These are phyloP conservation scores for Zaprionus lineosus DNA, from an alignment of 2,888 invertebrate genomes.

Conservation along the genomic window DNA sequence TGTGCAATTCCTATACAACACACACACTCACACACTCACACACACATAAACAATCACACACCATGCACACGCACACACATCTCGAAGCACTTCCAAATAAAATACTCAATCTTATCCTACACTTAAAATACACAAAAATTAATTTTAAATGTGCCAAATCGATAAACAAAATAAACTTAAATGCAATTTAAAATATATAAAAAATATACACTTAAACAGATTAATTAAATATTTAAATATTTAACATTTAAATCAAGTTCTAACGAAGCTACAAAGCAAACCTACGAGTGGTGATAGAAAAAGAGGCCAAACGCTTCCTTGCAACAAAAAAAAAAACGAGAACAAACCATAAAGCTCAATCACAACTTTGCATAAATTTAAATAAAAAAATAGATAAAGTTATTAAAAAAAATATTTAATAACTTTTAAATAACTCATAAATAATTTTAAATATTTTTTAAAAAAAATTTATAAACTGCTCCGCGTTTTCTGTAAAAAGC, in stretches of 20 bases:
- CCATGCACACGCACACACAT: constrained; percentile 24
- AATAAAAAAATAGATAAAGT: constrained; percentile 8
- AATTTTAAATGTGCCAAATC: constrained; percentile 78
- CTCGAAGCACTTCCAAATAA: constrained; percentile 68
- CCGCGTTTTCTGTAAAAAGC: constrained; percentile 60
- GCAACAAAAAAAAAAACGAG: constrained; percentile 23
- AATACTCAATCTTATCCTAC: constrained; percentile 67
- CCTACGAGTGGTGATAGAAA: constrained; percentile 73
- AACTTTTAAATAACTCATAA: not conserved
- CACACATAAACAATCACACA: constrained; percentile 24
- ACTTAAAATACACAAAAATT: constrained; percentile 56
- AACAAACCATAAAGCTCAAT: constrained; percentile 39
- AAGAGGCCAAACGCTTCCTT: constrained; percentile 76
- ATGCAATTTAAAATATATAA: constrained; percentile 34
- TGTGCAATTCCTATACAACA: constrained; percentile 75
- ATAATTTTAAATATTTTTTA: constrained; percentile 20
- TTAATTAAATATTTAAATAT: constrained; percentile 32
- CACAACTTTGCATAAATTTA: constrained; percentile 21
- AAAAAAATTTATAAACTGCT: no score
- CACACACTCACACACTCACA: constrained; percentile 36
- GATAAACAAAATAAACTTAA: constrained; percentile 32
- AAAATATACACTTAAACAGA: constrained; percentile 21
- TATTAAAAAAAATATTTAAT: constrained; percentile 1
- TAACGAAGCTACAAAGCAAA: constrained; percentile 71
- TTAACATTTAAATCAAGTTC: constrained; percentile 33